These are phyloP conservation scores for Pemphigus obesinymphae DNA, from an alignment of 1,140 invertebrate species.

Conservation along the genomic window DNA sequence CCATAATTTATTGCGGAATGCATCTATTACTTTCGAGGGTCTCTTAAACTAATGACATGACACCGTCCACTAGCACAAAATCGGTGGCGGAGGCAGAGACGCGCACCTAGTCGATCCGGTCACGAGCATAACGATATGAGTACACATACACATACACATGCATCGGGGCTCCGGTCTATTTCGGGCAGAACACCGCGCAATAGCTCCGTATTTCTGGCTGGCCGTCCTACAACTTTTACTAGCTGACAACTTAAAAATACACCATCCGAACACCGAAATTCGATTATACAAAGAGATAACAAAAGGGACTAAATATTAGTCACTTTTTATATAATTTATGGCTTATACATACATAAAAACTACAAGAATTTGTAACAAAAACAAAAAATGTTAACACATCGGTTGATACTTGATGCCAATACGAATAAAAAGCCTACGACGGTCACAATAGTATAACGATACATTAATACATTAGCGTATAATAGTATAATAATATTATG, in stretches of 20 bases:
- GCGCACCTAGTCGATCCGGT: not conserved
- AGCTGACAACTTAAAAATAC: conserved; percentile 40
- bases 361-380: no score
- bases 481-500: no score
- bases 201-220: conserved; percentile 34
- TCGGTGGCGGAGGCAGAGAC: not conserved
- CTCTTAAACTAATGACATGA: not conserved
- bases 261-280: conserved; percentile 25
- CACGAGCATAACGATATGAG: not conserved
- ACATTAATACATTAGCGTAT: no score
- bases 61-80: not conserved
- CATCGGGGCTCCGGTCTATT: conserved; percentile 32
- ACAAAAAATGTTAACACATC: no score
- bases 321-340: no score
- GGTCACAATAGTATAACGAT: no score
- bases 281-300: conserved; percentile 38
- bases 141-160: not conserved
- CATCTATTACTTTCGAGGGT: no score
- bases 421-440: no score
- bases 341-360: no score
- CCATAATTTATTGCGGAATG: not conserved
- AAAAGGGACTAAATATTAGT: conserved; percentile 19
- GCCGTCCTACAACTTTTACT: conserved; percentile 28
- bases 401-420: no score
- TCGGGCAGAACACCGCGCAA: conserved; percentile 34